phyloP scores from a whole-genome alignment of 2,113 vertebrate species.

The Oryzias melastigma region DNA sequence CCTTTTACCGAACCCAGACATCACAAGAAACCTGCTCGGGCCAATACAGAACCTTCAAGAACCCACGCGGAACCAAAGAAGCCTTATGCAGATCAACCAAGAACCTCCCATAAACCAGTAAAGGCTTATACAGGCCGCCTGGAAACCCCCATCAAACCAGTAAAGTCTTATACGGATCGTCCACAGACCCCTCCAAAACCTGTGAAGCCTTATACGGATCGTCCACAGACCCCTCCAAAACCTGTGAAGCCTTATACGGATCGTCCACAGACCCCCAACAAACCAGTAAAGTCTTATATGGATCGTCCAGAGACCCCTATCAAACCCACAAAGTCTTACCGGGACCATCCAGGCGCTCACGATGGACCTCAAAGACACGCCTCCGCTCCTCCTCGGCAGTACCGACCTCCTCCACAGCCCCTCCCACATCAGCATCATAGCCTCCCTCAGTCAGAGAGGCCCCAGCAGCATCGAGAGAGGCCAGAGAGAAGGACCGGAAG shows the following conservation, averaged over 20 bases:
- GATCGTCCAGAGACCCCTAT: background rate
- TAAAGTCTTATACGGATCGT: background rate
- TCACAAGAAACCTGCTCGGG: background rate
- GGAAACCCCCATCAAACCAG: background rate
- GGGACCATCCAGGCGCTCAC: constrained; percentile 6
- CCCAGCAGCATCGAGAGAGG: background rate
- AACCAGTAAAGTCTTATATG: background rate
- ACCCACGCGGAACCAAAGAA: too few relatives aligned
- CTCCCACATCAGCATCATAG: constrained; percentile 23
- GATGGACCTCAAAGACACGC: background rate
- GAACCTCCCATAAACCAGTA: too few relatives aligned
- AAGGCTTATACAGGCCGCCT: background rate
- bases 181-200: background rate
- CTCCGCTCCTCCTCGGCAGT: constrained; percentile 13
- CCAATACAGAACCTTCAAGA: background rate
- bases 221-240: background rate
- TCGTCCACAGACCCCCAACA: background rate
- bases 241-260: background rate
- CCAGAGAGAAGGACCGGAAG: constrained; percentile 2
- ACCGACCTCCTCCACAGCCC: background rate
- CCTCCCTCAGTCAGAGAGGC: constrained; percentile 39
- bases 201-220: background rate
- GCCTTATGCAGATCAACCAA: too few relatives aligned
- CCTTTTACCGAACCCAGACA: background rate
- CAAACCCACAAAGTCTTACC: background rate